Percentiles rank a stretch among this genome's conserved stretches.
Conservation (phyloP, 2,113 vertebrate genomes). For the Erinaceus europaeus region DNA sequence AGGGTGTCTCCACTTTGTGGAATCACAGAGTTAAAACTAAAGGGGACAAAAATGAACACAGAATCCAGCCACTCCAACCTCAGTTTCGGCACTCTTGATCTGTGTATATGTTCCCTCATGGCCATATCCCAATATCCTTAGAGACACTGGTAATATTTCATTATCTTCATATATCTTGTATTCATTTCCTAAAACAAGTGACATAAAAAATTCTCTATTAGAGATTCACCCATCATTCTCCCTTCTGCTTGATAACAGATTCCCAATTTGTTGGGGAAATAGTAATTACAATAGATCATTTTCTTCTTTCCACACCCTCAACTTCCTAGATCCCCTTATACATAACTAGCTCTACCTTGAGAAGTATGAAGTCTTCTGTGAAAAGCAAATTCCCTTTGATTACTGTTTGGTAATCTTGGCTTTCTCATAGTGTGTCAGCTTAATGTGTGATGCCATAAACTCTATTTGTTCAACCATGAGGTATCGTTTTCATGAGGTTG, state of each 20-base stretch:
- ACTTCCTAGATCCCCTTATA: neutral
- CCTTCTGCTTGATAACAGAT: neutral
- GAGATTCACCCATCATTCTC: neutral
- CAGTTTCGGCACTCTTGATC: neutral
- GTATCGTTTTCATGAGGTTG: neutral
- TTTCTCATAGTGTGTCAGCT: neutral
- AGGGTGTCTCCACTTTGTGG: neutral
- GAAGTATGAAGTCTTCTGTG: neutral
- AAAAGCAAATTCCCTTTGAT: conserved; percentile 1
- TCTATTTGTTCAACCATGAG: conserved; percentile 1
- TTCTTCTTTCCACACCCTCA: neutral
- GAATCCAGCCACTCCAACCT: neutral
- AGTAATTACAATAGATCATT: neutral
- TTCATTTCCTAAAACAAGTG: neutral
- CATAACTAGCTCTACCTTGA: neutral
- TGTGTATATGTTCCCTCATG: neutral
- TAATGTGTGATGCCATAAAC: neutral
- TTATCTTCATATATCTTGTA: neutral
- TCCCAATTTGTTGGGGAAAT: neutral
- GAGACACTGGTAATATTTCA: neutral
- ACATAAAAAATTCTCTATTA: neutral
- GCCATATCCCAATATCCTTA: neutral
- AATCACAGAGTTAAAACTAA: neutral
- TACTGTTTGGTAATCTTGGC: neutral
- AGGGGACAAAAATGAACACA: neutral